Conservation (phyloP, 2,888 invertebrate species). For the Cyclophora punctaria region DNA sequence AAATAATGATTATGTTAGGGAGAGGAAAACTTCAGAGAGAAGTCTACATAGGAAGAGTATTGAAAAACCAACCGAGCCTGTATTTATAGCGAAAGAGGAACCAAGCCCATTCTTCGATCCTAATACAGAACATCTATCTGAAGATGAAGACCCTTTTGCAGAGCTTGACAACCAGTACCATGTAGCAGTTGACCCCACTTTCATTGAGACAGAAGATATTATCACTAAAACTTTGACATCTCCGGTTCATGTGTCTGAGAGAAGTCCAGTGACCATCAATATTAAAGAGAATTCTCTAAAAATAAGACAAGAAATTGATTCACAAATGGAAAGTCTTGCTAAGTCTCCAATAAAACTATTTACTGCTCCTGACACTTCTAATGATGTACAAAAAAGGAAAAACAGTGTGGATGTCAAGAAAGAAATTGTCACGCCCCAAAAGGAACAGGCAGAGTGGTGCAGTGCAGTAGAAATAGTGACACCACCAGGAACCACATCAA, state of each 20-base stretch:
- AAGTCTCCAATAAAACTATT: constrained; percentile 28
- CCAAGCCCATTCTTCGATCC: constrained; percentile 43
- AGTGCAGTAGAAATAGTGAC: constrained; percentile 10
- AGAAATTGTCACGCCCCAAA: constrained; percentile 7
- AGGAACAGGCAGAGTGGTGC: background rate
- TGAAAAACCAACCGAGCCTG: constrained; percentile 21
- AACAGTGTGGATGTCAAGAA: constrained; percentile 10
- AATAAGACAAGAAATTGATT: constrained; percentile 23
- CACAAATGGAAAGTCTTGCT: constrained; percentile 21
- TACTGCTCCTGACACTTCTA: constrained; percentile 6
- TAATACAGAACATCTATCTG: constrained; percentile 44
- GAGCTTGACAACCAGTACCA: constrained; percentile 66
- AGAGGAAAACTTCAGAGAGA: constrained; percentile 11
- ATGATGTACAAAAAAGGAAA: constrained; percentile 15
- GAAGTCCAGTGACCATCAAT: background rate
- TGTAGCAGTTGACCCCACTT: constrained; percentile 64
- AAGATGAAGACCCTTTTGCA: constrained; percentile 62
- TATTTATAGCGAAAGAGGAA: constrained; percentile 20
- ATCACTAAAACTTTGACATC: background rate
- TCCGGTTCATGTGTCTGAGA: background rate
- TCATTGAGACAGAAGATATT: constrained; percentile 46
- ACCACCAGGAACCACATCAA: constrained; percentile 17
- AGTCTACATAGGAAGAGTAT: constrained; percentile 22
- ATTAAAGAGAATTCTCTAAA: constrained; percentile 5
- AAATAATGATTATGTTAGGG: background rate